Base-by-base conservation (phyloP, 2,113 vertebrate species). In the Todiramphus saurophagus region DNA sequence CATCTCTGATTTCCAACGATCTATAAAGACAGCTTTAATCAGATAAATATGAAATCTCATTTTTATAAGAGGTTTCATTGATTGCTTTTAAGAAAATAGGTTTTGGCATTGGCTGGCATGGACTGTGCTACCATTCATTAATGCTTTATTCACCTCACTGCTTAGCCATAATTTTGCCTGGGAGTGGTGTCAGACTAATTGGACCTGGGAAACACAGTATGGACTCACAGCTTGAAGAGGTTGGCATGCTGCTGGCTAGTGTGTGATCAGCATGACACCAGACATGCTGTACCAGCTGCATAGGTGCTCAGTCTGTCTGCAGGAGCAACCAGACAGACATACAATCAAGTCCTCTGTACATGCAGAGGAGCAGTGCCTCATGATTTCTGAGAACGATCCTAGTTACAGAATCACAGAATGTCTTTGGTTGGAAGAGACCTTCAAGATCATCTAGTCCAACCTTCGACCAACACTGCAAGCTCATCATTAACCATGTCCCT, bases 51-150 rank as follows among this genome's bases (percentile, higher is more conserved):
- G 33, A 81, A 89, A 68, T 39, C 53, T 96, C 66, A 93, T 96
- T 97, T 96, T 94, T 91, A 79, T 96, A 96, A 93, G 66, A 94
- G 93, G 77, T 79, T 96, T 94, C 77, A 93, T 79, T 96, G 96
- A 96, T 91, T 89, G 91, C 91, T 96, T 94, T 97, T 89, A 94
- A 87, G 95, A 84, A 91, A 96, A 95, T 82, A 96, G 66, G 33
- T 68, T 94, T 91, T 24, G 77, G 53, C 88, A 76, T 73, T 93
- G 87, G 31, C 62, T 93, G 82, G 62, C 95, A 78, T 51, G 68
- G 69, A 37, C 48, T 78, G 56, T 68, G 56, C 27, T 89, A 18
- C 79, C 13, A 9, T 94, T 94, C 77, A 72, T 92, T 93, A 92
- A 82, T 50, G 50, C 58, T 93, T 89, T 73, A 58, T 84, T 89